A percentile compares a stretch with the other conserved stretches of the same genome.
phyloP scores from a whole-genome alignment of 2,113 vertebrate species.

The Seriola aureovittata region DNA sequence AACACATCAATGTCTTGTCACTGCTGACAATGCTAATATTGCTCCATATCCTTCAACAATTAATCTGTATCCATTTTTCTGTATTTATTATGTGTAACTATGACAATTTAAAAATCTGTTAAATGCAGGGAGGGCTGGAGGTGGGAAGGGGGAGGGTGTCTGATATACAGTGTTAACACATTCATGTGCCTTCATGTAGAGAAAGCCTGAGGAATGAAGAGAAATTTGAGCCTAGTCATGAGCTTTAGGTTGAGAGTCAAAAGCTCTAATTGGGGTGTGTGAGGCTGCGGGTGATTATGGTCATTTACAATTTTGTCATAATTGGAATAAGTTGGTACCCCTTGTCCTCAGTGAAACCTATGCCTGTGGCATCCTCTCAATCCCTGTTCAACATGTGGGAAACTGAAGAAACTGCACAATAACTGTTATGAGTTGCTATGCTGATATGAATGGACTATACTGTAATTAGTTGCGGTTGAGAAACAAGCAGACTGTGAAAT shows the following conservation, averaged over 20 bases:
- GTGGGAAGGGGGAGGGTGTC: too few species aligned
- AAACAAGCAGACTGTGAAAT: not conserved
- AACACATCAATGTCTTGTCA: not conserved
- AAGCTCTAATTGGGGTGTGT: not conserved
- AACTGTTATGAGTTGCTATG: not conserved
- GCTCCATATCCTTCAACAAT: not conserved
- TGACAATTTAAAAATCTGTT: not conserved
- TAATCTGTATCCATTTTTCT: not conserved
- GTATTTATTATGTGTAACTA: not conserved
- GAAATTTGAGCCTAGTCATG: not conserved
- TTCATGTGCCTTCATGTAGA: too few species aligned
- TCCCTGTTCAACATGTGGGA: not conserved
- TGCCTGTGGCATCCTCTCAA: not conserved
- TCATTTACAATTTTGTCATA: constrained; percentile 5
- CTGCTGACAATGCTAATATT: not conserved
- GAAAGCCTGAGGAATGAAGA: not conserved
- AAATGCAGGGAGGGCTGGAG: not conserved
- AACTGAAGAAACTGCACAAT: constrained; percentile 23
- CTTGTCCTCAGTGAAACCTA: constrained; percentile 4
- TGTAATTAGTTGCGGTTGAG: not conserved
- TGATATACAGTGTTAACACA: too few species aligned
- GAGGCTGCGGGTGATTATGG: not conserved
- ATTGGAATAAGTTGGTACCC: not conserved
- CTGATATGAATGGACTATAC: not conserved
- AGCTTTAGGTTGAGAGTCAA: not conserved